These are phyloP conservation scores for Cataglyphis hispanica DNA, from an alignment of 1,140 invertebrate species.

Conservation along the genomic window DNA sequence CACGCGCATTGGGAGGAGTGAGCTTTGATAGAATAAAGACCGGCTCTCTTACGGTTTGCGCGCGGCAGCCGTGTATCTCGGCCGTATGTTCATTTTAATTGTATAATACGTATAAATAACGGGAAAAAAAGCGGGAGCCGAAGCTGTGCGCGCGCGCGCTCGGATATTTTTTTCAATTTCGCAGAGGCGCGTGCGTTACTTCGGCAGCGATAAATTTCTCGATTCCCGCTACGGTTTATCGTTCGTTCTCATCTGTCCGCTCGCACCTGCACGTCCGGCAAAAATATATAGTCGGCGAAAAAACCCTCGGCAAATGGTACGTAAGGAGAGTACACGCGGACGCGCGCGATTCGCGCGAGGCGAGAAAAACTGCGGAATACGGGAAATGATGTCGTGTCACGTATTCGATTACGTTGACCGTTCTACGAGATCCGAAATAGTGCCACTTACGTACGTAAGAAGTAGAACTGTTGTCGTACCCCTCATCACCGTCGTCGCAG, in stretches of 20 bases:
- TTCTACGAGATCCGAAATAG: constrained; percentile 73
- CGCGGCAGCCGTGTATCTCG: constrained; percentile 7
- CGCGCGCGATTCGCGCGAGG: constrained; percentile 34
- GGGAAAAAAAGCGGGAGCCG: constrained; percentile 18
- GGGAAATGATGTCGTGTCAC: constrained; percentile 78
- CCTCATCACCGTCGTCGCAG: constrained; percentile 21
- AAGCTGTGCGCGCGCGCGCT: constrained; percentile 10
- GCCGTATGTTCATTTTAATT: constrained; percentile 53
- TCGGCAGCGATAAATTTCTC: constrained; percentile 52
- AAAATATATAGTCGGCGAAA: constrained; percentile 45
- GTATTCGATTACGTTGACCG: constrained; percentile 81
- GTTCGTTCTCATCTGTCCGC: constrained; percentile 59
- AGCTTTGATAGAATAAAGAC: constrained; percentile 30
- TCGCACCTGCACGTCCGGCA: constrained; percentile 22
- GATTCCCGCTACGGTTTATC: constrained; percentile 47
- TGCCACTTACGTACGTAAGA: constrained; percentile 11
- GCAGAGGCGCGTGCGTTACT: constrained; percentile 24
- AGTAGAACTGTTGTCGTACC: constrained; percentile 5
- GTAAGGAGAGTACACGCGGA: constrained; percentile 42
- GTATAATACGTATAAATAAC: constrained; percentile 24
- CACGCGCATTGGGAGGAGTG: neutral
- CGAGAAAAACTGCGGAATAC: constrained; percentile 60
- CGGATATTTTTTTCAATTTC: constrained; percentile 53
- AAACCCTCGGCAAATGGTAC: constrained; percentile 31
- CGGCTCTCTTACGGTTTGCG: constrained; percentile 10